Conservation (phyloP, 2,797 vertebrate species). For the Dermochelys coriacea region DNA sequence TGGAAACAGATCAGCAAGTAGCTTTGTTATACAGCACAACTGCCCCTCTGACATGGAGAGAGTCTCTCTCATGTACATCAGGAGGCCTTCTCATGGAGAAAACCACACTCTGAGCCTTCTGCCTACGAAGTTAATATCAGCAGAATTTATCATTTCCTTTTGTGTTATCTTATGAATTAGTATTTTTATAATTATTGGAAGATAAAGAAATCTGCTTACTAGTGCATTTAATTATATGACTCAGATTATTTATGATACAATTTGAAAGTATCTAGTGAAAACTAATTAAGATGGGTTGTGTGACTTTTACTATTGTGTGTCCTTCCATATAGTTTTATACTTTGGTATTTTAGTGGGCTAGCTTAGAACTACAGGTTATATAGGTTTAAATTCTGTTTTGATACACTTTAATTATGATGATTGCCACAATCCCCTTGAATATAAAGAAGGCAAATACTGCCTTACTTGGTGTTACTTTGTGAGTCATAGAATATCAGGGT, state of each 20-base stretch:
- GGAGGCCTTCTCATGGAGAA: not conserved
- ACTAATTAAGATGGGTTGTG: not conserved
- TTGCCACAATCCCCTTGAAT: not conserved
- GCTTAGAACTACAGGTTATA: not conserved
- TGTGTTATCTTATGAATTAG: not conserved
- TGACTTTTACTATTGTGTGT: not conserved
- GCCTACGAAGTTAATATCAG: not conserved
- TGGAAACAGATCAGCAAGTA: constrained; percentile 77
- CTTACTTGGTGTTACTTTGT: not conserved
- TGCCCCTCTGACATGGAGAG: constrained; percentile 69
- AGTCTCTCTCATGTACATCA: constrained; percentile 52
- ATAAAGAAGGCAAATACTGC: not conserved
- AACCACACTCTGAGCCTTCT: not conserved
- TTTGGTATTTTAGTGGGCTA: not conserved
- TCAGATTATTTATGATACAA: not conserved
- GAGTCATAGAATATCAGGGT: too few species aligned
- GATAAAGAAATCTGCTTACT: not conserved
- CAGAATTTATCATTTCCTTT: not conserved
- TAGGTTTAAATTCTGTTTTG: not conserved
- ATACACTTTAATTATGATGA: not conserved
- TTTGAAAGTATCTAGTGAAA: not conserved
- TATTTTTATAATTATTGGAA: not conserved
- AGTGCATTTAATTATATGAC: not conserved
- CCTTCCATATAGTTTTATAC: not conserved
- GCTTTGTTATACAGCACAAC: constrained; percentile 74